Base-by-base conservation (phyloP, 2,888 invertebrate species). In the Perizoma flavofasciatum region DNA sequence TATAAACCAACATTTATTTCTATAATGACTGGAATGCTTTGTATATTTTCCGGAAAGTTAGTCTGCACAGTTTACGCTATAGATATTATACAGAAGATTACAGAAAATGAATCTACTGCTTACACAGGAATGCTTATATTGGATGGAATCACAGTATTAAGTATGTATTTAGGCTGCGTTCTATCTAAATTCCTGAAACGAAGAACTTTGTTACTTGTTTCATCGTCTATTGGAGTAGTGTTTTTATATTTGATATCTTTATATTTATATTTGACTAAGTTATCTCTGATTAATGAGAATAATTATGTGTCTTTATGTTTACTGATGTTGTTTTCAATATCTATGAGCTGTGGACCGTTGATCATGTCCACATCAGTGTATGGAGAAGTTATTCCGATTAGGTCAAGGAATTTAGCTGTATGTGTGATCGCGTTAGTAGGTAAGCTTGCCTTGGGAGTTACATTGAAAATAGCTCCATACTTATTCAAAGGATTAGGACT, bases 111-210 rank as follows among this genome's bases (percentile, higher is more conserved):
- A 59, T 53, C 63, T 0, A 71, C 73, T 0, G 82, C 83, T 0
- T 83, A 83, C n/a, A 65, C 59, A 0, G 75, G 70, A 4, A 81
- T 85, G 79, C 58, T 83, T 10, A 74, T 81, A 45, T 65, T 84
- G 48, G 83, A 84, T 48, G 85, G 79, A 0, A 59, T 83, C 0
- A 79, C 83, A 9, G 73, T 85, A 1, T 6, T 71, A 0, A 72
- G 78, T 48, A 77, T 78, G 77, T 81, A 80, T 48, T 9, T 69
- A 0, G 77, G 78, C 6, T 67, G 73, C 41, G 8, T 49, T 33
- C 41, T 79, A 48, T 63, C 74, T 0, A 79, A 67, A 62, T 48
- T 61, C 10, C 35, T 76, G 0, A 79, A 69, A 59, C 66, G 78
- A 47, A 70, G 80, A 33, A 56, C 70, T 4, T 63, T 80, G 7